A percentile compares a stretch with the other conserved stretches of the same genome.
These are phyloP conservation scores for Zalophus californianus DNA, from an alignment of 2,797 vertebrate genomes.

Conservation along the genomic window DNA sequence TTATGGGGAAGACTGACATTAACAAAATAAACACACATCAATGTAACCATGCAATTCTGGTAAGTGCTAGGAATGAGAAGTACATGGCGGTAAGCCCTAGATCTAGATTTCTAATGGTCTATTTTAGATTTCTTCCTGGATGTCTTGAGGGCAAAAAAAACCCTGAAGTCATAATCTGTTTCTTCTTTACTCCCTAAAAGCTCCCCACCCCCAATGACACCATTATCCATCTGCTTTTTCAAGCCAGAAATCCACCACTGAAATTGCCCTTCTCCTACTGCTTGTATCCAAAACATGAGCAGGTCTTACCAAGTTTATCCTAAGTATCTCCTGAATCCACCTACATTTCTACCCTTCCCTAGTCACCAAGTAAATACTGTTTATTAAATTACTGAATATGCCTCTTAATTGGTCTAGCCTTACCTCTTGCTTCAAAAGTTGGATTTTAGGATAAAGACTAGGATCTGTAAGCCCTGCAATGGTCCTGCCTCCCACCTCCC, in stretches of 20 bases:
- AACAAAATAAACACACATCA: not conserved
- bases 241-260: not conserved
- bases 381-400: not conserved
- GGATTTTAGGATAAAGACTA: not conserved
- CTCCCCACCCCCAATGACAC: not conserved
- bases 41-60: not conserved
- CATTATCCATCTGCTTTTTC: not conserved
- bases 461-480: not conserved
- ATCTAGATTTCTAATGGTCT: not conserved
- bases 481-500: not conserved
- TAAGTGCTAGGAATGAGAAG: not conserved
- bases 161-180: not conserved
- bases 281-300: not conserved
- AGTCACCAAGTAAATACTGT: not conserved
- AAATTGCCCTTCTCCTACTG: not conserved
- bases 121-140: not conserved
- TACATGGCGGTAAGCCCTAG: not conserved
- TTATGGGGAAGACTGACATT: not conserved
- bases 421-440: not conserved
- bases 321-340: not conserved
- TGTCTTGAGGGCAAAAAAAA: not conserved
- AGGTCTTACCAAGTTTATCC: not conserved
- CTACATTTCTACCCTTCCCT: not conserved
- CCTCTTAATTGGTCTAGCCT: constrained; percentile 25
- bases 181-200: not conserved